Evolutionary conservation across 2,888 invertebrate species (phyloP).

Genomic region (Amblyjoppa fuscipennis): DNA sequence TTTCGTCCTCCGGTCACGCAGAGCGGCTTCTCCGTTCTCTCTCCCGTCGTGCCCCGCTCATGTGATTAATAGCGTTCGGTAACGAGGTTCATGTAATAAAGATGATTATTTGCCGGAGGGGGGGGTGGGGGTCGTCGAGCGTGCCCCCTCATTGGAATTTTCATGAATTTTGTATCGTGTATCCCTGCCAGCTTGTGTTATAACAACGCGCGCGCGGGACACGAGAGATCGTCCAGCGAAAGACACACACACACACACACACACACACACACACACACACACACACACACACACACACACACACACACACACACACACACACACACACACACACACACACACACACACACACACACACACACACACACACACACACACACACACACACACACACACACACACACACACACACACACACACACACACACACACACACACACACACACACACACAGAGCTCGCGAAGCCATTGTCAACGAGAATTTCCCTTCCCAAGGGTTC

Average conservation of each 20-base stretch:
- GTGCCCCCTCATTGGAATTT: slow-evolving; percentile 50
- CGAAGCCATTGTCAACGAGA: slow-evolving; percentile 48
- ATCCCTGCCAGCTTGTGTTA: slow-evolving; percentile 16
- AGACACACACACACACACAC: not conserved
- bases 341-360: too few species aligned
- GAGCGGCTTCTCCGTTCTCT: not conserved
- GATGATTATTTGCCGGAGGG: slow-evolving; percentile 47
- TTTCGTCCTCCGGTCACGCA: slow-evolving; percentile 44
- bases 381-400: not conserved
- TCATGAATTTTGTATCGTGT: slow-evolving; percentile 50
- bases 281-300: too few species aligned
- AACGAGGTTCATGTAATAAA: slow-evolving; percentile 50
- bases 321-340: not conserved
- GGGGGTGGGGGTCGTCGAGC: not conserved
- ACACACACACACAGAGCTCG: not conserved
- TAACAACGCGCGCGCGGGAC: not conserved
- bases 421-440: too few species aligned
- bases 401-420: too few species aligned
- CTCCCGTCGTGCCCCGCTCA: slow-evolving; percentile 1
- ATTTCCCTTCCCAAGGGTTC: slow-evolving; percentile 16
- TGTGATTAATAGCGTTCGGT: slow-evolving; percentile 62
- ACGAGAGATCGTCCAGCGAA: not conserved
- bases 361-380: too few species aligned
- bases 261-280: too few species aligned
- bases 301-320: too few species aligned